phyloP scores from a whole-genome alignment of 2,888 invertebrate genomes.

The Apamea monoglypha region DNA sequence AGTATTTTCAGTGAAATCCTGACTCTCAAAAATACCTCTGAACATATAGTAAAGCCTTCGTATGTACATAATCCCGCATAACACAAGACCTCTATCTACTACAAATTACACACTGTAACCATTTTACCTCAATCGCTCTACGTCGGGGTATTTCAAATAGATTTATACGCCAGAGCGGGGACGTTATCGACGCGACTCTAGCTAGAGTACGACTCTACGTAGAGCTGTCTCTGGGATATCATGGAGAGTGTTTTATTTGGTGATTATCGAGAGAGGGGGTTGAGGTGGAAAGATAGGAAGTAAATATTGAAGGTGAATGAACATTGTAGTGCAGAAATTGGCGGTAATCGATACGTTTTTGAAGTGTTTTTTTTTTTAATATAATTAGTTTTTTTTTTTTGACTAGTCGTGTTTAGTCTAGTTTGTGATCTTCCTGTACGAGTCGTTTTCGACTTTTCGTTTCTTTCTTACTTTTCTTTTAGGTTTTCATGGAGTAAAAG shows the following conservation, averaged over 20 bases:
- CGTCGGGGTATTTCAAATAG: slow-evolving; percentile 67
- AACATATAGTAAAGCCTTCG: neutral
- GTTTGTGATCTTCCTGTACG: no score
- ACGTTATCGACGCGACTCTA: slow-evolving; percentile 64
- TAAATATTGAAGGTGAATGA: neutral
- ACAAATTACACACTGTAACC: slow-evolving; percentile 61
- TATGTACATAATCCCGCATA: slow-evolving; percentile 1
- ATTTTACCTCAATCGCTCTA: slow-evolving; percentile 65
- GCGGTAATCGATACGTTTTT: neutral
- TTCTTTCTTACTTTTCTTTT: no score
- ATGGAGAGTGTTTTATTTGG: slow-evolving; percentile 62
- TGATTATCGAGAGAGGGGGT: slow-evolving; percentile 48
- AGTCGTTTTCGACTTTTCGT: no score
- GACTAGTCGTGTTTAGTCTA: no score
- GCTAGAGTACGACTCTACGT: slow-evolving; percentile 46
- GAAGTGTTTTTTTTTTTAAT: neutral
- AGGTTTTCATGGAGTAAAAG: no score
- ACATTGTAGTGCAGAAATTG: neutral
- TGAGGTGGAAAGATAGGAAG: neutral
- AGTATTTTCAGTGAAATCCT: neutral
- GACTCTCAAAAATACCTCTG: neutral
- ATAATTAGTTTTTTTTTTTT: no score
- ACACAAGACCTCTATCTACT: slow-evolving; percentile 32
- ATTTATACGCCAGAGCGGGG: slow-evolving; percentile 56
- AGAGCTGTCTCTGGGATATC: slow-evolving; percentile 58